Percentiles rank a stretch among this genome's conserved stretches.
Evolutionary conservation across 2,888 invertebrate genomes (phyloP).

Genomic region (Alcis repandata): DNA sequence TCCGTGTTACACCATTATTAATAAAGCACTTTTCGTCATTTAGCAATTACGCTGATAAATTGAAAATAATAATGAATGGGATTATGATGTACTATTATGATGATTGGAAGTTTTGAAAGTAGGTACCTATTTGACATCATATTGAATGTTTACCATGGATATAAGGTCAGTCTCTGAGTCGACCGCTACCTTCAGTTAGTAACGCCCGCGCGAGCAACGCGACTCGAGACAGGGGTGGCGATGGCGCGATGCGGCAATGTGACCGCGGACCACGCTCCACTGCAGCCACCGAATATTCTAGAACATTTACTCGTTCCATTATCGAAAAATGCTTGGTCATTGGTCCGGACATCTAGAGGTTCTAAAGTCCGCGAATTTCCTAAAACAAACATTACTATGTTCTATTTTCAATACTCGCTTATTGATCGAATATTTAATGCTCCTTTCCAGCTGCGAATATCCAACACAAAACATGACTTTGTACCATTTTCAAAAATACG

Average conservation of each 20-base stretch:
- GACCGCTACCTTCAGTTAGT: not conserved
- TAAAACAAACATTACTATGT: not conserved
- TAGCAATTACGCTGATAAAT: no score
- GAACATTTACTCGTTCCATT: no score
- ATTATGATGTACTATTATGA: no score
- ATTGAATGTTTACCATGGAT: not conserved
- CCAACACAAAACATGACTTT: no score
- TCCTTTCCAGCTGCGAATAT: not conserved
- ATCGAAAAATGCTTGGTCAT: no score
- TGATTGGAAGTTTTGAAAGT: no score
- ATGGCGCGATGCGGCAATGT: constrained; percentile 37
- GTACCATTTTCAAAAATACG: no score
- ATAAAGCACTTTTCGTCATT: no score
- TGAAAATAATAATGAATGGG: no score
- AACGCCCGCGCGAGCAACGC: constrained; percentile 31
- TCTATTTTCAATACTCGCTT: not conserved
- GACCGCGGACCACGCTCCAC: constrained; percentile 26
- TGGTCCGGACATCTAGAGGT: no score
- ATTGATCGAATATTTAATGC: not conserved
- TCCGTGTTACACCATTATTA: no score
- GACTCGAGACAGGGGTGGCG: constrained; percentile 43
- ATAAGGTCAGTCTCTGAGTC: constrained; percentile 17
- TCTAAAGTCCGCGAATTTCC: no score
- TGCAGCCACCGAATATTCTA: constrained; percentile 25
- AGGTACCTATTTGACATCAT: not conserved